Evolutionary conservation across 2,797 vertebrate genomes (phyloP).

Genomic region (Myripristis jacobus): DNA sequence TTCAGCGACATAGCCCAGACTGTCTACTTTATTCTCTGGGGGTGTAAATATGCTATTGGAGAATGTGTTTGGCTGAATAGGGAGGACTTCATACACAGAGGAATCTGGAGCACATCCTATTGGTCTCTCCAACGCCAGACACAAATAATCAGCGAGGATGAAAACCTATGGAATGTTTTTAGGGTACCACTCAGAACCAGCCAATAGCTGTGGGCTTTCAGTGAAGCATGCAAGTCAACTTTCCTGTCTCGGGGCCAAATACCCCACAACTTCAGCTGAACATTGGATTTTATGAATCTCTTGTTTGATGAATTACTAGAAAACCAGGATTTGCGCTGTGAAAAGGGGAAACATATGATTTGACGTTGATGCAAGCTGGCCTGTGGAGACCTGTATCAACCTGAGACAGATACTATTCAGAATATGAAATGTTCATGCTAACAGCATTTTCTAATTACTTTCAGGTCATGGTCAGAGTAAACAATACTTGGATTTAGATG

Average conservation of each 20-base stretch:
- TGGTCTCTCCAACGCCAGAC: conserved; percentile 66
- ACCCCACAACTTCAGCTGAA: conserved; percentile 50
- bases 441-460: too few relatives aligned
- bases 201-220: conserved; percentile 65
- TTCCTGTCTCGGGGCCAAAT: conserved; percentile 66
- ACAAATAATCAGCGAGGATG: conserved; percentile 65
- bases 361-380: conserved; percentile 33
- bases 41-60: conserved; percentile 72
- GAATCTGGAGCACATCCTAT: conserved; percentile 58
- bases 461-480: too few relatives aligned
- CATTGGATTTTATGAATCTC: conserved; percentile 53
- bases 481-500: too few relatives aligned
- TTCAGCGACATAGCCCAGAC: conserved; percentile 22
- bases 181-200: conserved; percentile 55
- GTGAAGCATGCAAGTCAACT: conserved; percentile 57
- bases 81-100: conserved; percentile 59
- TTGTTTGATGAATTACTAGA: conserved; percentile 58
- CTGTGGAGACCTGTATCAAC: not conserved
- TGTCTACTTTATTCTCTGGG: conserved; percentile 49
- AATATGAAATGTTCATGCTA: too few relatives aligned
- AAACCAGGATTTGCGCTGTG: conserved; percentile 43
- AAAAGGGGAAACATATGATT: conserved; percentile 40
- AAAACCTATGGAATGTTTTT: conserved; percentile 69
- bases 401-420: too few relatives aligned
- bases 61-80: conserved; percentile 64